phyloP scores from a whole-genome alignment of 2,797 vertebrate genomes.

The Ctenosaura bakeri region DNA sequence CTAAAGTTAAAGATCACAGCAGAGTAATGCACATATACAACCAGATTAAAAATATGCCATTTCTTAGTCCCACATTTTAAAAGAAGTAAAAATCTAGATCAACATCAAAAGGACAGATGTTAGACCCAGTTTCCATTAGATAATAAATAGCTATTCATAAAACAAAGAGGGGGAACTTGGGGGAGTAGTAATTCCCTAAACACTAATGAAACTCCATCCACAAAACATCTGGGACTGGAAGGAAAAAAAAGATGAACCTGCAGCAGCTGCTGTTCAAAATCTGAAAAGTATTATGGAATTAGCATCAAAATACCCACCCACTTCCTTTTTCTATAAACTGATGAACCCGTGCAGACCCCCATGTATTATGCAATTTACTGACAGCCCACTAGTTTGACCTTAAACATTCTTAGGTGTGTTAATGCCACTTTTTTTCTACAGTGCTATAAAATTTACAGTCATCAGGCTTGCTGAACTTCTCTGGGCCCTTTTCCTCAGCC shows the following conservation, averaged over 20 bases:
- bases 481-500: background rate
- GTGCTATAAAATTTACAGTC: background rate
- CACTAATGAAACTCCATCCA: constrained; percentile 35
- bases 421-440: background rate
- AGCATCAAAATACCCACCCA: constrained; percentile 36
- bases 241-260: constrained; percentile 14
- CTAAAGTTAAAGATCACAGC: background rate
- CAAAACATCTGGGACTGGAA: constrained; percentile 38
- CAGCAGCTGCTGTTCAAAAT: constrained; percentile 34
- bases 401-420: constrained; percentile 2
- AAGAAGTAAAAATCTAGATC: background rate
- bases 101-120: constrained; percentile 40
- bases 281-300: constrained; percentile 43
- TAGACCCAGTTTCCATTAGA: constrained; percentile 43
- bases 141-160: constrained; percentile 44
- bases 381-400: constrained; percentile 13
- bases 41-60: background rate
- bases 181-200: constrained; percentile 19
- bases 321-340: constrained; percentile 12
- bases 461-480: background rate
- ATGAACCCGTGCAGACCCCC: constrained; percentile 24
- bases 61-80: constrained; percentile 12
- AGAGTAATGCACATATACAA: background rate
- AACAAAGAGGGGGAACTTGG: constrained; percentile 21
- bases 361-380: constrained; percentile 22